Evolutionary conservation across 2,888 invertebrate genomes (phyloP).

Genomic region (Andrena praecox): DNA sequence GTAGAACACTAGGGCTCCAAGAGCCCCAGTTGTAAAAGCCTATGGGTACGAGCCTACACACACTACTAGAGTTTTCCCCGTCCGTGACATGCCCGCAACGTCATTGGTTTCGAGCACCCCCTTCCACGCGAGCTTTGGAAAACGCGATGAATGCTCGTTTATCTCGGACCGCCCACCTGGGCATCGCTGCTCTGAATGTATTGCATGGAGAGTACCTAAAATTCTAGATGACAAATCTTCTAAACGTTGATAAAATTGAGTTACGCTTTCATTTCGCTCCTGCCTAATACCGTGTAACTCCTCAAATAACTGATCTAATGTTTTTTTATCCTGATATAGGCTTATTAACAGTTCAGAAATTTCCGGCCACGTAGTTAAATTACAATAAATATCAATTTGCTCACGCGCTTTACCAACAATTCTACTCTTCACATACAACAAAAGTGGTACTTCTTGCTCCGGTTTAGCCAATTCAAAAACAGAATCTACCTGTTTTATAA

Average conservation of each 20-base stretch:
- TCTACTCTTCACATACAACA: constrained; percentile 18
- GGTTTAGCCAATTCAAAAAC: constrained; percentile 16
- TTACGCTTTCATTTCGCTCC: constrained; percentile 4
- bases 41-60: too few relatives aligned
- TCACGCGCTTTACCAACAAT: constrained; percentile 24
- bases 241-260: constrained; percentile 4
- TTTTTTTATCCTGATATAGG: constrained; percentile 12
- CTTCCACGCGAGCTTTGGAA: too few relatives aligned
- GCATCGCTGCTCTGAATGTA: neutral
- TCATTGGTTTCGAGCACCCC: too few relatives aligned
- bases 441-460: neutral
- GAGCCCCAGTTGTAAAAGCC: too few relatives aligned
- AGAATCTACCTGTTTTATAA: neutral
- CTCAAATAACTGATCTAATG: constrained; percentile 10
- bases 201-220: neutral
- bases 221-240: constrained; percentile 8
- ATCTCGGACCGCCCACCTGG: too few relatives aligned
- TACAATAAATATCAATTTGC: constrained; percentile 10
- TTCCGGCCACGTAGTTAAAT: constrained; percentile 15
- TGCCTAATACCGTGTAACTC: neutral
- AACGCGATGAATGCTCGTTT: too few relatives aligned
- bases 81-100: too few relatives aligned
- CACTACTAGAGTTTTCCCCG: too few relatives aligned
- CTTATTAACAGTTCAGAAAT: constrained; percentile 3
- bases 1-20: too few relatives aligned